Evolutionary conservation across 1,140 invertebrate genomes (phyloP), one percentile per base, ranked within the genome.

Genomic region (Meloidogyne chitwoodi): DNA sequence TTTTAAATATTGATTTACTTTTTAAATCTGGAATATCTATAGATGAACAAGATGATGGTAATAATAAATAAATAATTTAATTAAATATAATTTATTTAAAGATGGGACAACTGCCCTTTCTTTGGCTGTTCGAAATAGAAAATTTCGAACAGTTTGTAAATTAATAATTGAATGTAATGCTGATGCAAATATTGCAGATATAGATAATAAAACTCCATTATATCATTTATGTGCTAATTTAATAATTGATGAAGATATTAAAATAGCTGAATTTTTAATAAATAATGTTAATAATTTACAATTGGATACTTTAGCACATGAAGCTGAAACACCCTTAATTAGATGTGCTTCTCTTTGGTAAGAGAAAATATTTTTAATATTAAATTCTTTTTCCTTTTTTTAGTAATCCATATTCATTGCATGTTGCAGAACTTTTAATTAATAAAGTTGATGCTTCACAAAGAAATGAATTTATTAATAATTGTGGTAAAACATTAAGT

Each of bases 281-380:
- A 24, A 29, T 22, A 3, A 34, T 22, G 56, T 64, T 61, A n/a
- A 14, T 56, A n/a, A 56, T n/a, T 26, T 24, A n/a, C 22, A 56
- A 22, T n/a, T 63, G 5, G 27, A 61, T 34, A 27, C 48, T 26
- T 31, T 73, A 24, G 61, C 61, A 61, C 41, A 26, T 29, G 56
- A 64, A 61, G 26, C 31, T 19, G 71, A 73, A 38, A 73, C 71
- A 24, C 71, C 71, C n/a, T 64, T 73, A 3, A 73, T 73, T 29
- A 44, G 71, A 16, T 63, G 71, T 38, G 71, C 71, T 3, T 12
- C 38, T 19, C 41, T 73, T 34, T 16, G 16, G 71, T 73, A 31
- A 29, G 31, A 16, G 19, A 26, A 26, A 26, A 34, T 29, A 41
- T 38, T 69, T 41, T 48, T 8, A 10, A 56, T 2, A 24, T n/a